A percentile compares a stretch with the other conserved stretches of the same genome.
Conservation (phyloP, 2,888 invertebrate species). For the Pharmacophagus antenor region DNA sequence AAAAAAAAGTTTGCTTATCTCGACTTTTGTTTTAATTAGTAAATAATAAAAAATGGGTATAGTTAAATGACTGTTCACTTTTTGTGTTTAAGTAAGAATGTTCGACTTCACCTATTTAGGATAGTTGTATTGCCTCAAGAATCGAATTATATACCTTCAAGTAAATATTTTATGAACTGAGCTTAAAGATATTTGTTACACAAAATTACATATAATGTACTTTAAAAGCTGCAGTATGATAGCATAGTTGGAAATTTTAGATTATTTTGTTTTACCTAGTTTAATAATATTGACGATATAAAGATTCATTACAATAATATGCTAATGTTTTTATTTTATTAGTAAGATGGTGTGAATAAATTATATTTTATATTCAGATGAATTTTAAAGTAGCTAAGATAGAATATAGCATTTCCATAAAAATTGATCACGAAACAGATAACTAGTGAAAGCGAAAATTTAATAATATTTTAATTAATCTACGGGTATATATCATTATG, state of each 20-base stretch:
- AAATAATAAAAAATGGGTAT: no score
- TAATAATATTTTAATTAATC: slow-evolving; percentile 10
- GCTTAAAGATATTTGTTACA: background rate
- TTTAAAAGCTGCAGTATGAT: background rate
- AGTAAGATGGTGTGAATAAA: background rate
- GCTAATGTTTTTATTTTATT: slow-evolving; percentile 12
- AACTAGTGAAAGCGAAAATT: slow-evolving; percentile 12
- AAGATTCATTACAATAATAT: slow-evolving; percentile 15
- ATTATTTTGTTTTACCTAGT: background rate
- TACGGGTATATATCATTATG: background rate
- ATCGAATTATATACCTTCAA: no score
- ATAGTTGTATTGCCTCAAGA: no score
- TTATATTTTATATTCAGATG: background rate
- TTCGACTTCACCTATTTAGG: no score
- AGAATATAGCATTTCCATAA: background rate
- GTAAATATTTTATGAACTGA: no score
- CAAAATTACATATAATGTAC: background rate
- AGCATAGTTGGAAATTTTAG: no score
- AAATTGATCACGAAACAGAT: slow-evolving; percentile 3
- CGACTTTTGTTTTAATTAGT: no score
- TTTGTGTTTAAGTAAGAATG: no score
- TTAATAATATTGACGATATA: slow-evolving; percentile 11
- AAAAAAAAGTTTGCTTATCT: no score
- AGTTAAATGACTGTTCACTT: no score
- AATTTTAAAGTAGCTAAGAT: no score